A percentile compares a stretch with the other conserved stretches of the same genome.
phyloP scores from a whole-genome alignment of 2,797 vertebrate genomes.

The Pangasius sanitwongsei region DNA sequence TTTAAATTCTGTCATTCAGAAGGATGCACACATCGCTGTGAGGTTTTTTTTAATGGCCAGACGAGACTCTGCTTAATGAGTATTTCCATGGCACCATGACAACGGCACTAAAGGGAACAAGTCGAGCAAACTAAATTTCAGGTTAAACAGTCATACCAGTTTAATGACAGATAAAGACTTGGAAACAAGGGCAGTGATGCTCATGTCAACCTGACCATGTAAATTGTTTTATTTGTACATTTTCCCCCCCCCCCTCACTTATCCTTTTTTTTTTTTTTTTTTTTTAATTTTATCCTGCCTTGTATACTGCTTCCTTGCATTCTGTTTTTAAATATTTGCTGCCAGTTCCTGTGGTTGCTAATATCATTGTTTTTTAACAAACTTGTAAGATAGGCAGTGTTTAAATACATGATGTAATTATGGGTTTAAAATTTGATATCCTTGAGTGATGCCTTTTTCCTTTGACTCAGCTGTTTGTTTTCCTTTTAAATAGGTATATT shows the following conservation, averaged over 20 bases:
- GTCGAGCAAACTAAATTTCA: conserved; percentile 42
- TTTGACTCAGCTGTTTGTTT: conserved; percentile 14
- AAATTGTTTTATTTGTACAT: conserved; percentile 65
- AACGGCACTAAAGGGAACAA: conserved; percentile 52
- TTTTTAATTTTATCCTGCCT: conserved; percentile 35
- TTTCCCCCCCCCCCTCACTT: conserved; percentile 24
- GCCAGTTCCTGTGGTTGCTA: conserved; percentile 51
- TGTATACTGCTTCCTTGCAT: conserved; percentile 57
- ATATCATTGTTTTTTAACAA: conserved; percentile 52
- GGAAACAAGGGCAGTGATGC: conserved; percentile 60
- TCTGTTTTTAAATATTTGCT: conserved; percentile 55
- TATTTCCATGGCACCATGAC: conserved; percentile 47
- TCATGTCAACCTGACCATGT: conserved; percentile 61
- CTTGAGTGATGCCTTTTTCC: conserved; percentile 16
- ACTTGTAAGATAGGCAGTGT: conserved; percentile 67
- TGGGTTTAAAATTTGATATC: conserved; percentile 59
- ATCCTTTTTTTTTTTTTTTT: conserved; percentile 28
- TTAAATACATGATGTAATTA: conserved; percentile 62
- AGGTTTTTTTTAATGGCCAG: conserved; percentile 46
- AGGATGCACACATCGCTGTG: conserved; percentile 52
- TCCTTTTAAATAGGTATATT: neutral
- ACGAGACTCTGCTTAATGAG: conserved; percentile 48
- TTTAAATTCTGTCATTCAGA: conserved; percentile 37
- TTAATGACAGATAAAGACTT: conserved; percentile 59
- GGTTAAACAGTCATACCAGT: conserved; percentile 51